Evolutionary conservation across 2,888 invertebrate species (phyloP).

Genomic region (Melikaiella ostensackeni): DNA sequence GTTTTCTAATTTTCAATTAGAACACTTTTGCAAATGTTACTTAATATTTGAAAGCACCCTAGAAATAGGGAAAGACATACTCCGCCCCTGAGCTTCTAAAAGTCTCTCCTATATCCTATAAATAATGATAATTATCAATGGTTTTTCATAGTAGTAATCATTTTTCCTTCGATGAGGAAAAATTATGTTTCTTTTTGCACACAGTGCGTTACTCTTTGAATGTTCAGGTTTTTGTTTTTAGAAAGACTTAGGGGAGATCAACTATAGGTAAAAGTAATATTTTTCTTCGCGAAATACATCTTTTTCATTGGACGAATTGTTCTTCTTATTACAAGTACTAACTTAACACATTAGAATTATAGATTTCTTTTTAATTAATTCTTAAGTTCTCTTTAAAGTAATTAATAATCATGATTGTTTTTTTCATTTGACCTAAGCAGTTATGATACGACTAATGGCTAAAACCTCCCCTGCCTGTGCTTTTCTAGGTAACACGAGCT

Average conservation of each 20-base stretch:
- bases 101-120: slow-evolving; percentile 12
- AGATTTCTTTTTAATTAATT: not conserved
- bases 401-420: slow-evolving; percentile 9
- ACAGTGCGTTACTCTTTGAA: slow-evolving; percentile 32
- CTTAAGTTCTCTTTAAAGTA: not conserved
- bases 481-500: slow-evolving; percentile 47
- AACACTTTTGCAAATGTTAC: not conserved
- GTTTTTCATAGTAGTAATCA: slow-evolving; percentile 1
- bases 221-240: slow-evolving; percentile 31
- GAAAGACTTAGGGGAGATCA: slow-evolving; percentile 25
- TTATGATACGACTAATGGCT: slow-evolving; percentile 1
- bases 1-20: too few species aligned
- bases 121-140: slow-evolving; percentile 17
- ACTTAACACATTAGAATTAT: not conserved
- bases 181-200: slow-evolving; percentile 37
- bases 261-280: not conserved
- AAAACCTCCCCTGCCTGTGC: slow-evolving; percentile 36
- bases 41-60: not conserved
- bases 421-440: slow-evolving; percentile 4
- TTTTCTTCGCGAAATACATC: not conserved
- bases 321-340: not conserved
- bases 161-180: slow-evolving; percentile 1
- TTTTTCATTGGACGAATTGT: not conserved
- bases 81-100: slow-evolving; percentile 3
- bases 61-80: not conserved